Percentiles rank a stretch among this genome's conserved stretches.
These are phyloP conservation scores for Melanocharis versteri DNA, from an alignment of 2,113 vertebrate species.

Conservation along the genomic window DNA sequence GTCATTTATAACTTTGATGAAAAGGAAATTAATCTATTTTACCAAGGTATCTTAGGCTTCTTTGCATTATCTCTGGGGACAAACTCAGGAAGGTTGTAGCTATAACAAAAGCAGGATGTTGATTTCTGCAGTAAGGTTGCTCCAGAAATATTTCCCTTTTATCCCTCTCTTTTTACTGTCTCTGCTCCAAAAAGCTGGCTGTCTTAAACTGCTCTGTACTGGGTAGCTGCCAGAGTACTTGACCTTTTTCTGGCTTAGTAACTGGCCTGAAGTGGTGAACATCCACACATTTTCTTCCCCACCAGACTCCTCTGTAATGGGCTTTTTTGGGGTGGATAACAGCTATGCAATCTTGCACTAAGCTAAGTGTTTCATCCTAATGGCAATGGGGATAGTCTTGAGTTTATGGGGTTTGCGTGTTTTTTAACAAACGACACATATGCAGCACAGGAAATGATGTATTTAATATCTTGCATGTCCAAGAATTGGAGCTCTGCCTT, in stretches of 20 bases:
- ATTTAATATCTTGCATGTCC: not conserved
- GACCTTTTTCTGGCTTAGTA: not conserved
- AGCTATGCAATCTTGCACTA: not conserved
- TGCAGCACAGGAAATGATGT: not conserved
- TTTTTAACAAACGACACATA: not conserved
- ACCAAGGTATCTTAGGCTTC: not conserved
- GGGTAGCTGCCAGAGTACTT: not conserved
- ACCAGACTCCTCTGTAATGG: not conserved
- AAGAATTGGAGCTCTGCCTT: not conserved
- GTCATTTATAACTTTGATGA: not conserved
- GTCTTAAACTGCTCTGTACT: not conserved
- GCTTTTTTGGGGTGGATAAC: not conserved
- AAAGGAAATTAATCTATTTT: not conserved
- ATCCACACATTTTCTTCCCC: not conserved
- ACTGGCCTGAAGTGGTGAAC: not conserved
- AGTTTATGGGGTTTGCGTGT: not conserved
- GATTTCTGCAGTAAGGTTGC: not conserved
- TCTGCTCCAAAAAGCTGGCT: not conserved
- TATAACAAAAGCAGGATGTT: not conserved
- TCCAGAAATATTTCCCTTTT: not conserved
- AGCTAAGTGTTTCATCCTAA: not conserved
- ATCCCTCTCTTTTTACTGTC: not conserved
- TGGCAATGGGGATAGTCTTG: not conserved
- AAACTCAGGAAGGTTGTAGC: not conserved
- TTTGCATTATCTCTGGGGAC: not conserved